Conservation (phyloP, 2,113 vertebrate genomes). For the Anthoscopus minutus region DNA sequence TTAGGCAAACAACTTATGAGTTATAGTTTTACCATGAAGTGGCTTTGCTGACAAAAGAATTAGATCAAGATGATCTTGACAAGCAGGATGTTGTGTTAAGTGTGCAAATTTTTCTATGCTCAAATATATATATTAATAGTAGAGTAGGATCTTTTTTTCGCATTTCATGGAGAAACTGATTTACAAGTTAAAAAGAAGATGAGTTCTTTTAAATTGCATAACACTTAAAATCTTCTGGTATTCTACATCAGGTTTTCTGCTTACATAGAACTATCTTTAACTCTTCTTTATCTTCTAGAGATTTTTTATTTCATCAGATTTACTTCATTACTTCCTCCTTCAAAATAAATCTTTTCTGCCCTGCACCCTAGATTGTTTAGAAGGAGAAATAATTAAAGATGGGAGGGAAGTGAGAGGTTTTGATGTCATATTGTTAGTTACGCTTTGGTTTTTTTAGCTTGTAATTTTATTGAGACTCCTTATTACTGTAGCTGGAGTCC, state of each 20-base stretch:
- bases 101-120: slow-evolving; percentile 51
- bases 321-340: background rate
- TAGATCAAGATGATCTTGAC: slow-evolving; percentile 62
- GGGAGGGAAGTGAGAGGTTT: background rate
- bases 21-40: slow-evolving; percentile 30
- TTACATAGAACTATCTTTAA: background rate
- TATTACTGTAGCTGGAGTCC: background rate
- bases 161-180: background rate
- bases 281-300: background rate
- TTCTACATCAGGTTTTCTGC: background rate
- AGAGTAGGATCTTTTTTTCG: slow-evolving; percentile 37
- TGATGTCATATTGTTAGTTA: background rate
- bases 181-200: background rate
- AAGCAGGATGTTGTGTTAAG: slow-evolving; percentile 58
- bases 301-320: background rate
- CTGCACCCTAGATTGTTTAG: background rate
- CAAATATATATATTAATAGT: background rate
- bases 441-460: background rate
- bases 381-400: background rate
- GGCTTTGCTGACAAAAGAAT: slow-evolving; percentile 58
- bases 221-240: background rate
- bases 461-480: background rate
- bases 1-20: slow-evolving; percentile 22
- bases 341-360: background rate
- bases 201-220: background rate